Conservation (phyloP, 2,113 vertebrate species). For the Seriola rivoliana region DNA sequence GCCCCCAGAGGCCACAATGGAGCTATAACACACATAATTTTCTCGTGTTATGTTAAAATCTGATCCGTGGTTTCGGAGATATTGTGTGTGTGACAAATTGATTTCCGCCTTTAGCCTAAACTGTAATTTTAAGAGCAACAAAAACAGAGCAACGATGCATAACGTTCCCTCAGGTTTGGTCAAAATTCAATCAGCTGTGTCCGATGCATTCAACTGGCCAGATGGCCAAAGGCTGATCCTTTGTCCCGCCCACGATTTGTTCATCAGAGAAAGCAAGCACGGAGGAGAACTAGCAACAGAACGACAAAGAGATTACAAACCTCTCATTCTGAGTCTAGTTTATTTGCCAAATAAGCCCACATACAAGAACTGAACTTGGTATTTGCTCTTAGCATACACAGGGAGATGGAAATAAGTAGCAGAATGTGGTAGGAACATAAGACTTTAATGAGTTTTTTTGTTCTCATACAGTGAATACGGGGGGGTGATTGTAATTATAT, state of each 20-base stretch:
- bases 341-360: not conserved
- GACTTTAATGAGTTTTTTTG: too few species aligned
- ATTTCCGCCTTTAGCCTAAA: constrained; percentile 15
- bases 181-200: not conserved
- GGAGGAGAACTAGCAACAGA: not conserved
- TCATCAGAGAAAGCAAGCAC: constrained; percentile 11
- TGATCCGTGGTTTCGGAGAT: not conserved
- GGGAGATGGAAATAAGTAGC: not conserved
- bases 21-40: too few species aligned
- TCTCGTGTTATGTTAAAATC: too few species aligned
- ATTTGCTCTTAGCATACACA: not conserved
- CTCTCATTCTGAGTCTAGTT: constrained; percentile 27
- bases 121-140: not conserved
- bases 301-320: constrained; percentile 13
- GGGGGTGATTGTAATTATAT: too few species aligned
- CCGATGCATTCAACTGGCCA: not conserved
- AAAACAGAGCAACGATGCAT: not conserved
- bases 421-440: too few species aligned
- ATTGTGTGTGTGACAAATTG: not conserved
- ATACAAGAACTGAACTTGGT: not conserved
- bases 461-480: too few species aligned
- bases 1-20: too few species aligned
- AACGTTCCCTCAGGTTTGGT: not conserved
- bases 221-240: not conserved
- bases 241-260: constrained; percentile 11